A percentile compares a stretch with the other conserved stretches of the same genome.
These are phyloP conservation scores for Drosophila ohnishii DNA, from an alignment of 1,140 invertebrate genomes.

Conservation along the genomic window DNA sequence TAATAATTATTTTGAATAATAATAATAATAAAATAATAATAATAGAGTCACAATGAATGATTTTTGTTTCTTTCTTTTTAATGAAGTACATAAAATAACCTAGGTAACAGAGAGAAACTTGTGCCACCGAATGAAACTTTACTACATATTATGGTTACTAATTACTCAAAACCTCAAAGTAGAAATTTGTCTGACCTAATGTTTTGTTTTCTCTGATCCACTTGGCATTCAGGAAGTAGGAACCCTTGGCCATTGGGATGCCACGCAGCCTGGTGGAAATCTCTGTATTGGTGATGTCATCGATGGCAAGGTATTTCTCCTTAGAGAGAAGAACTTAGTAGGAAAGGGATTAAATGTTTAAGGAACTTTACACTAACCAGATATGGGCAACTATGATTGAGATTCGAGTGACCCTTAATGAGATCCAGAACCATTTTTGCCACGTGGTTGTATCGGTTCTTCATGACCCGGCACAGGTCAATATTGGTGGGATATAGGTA, in stretches of 20 bases:
- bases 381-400: conserved; percentile 54
- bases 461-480: conserved; percentile 35
- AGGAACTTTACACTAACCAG: conserved; percentile 13
- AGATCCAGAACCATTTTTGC: conserved; percentile 27
- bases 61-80: no score
- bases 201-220: conserved; percentile 25
- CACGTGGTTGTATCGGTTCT: conserved; percentile 28
- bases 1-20: no score
- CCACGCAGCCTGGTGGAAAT: conserved; percentile 15
- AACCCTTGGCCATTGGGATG: conserved; percentile 29
- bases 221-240: conserved; percentile 16
- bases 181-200: background rate
- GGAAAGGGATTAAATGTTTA: no score
- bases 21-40: no score
- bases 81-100: no score
- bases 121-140: no score
- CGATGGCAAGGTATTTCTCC: conserved; percentile 32
- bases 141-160: background rate
- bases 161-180: conserved; percentile 2
- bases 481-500: conserved; percentile 37
- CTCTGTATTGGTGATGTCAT: conserved; percentile 36
- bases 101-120: no score
- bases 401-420: conserved; percentile 25
- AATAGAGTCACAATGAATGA: no score
- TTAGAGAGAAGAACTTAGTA: background rate